Base-by-base conservation (phyloP, 1,140 invertebrate species). In the Geopemphigus sp. region DNA sequence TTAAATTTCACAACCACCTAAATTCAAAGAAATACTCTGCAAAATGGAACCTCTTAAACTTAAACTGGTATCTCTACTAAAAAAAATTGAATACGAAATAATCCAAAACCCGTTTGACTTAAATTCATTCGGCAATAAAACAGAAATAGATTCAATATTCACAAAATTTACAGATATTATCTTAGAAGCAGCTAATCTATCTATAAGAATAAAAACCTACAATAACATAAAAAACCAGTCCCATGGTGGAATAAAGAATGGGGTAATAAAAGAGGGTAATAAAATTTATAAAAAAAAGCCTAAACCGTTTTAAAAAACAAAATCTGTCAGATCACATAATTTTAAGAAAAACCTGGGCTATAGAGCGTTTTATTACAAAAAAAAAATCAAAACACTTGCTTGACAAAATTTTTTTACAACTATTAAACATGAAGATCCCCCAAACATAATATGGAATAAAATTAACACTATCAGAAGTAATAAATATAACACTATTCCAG, bases 211-310 rank as follows among this genome's bases (percentile, higher is more conserved):
- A 10, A 63, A 63, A 32, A 63, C 61, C 10, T 39, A 19, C 39
- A 19, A 32, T 8, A 29, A 32, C 29, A 32, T 19, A 39, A 64
- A 64, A 64, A 64, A 17, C 14, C 39, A n/a, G 17, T 39, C 61
- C 61, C 1, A n/a, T 64, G 61, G 29, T 64, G 61, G 61, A 64
- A 64, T 17, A 64, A 64, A 64, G 29, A 64, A 45, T 45, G 11
- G 11, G 11, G 39, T 5, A 32, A 39, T 26, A 10, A 5, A 64
- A 32, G 61, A 64, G 1, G 61, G 29, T 39, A 64, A 15, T 15
- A 29, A 29, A 63, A 63, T 32, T 15, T 63, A 63, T 22, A 63
- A 63, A 63, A 32, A 32, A 39, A 63, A 12, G 8, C 39, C 11
- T 5, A 45, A 45, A 5, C 39, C n/a, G 8, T 59, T 22, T 15